phyloP scores from a whole-genome alignment of 2,797 vertebrate species.

The Pangasius macronema region DNA sequence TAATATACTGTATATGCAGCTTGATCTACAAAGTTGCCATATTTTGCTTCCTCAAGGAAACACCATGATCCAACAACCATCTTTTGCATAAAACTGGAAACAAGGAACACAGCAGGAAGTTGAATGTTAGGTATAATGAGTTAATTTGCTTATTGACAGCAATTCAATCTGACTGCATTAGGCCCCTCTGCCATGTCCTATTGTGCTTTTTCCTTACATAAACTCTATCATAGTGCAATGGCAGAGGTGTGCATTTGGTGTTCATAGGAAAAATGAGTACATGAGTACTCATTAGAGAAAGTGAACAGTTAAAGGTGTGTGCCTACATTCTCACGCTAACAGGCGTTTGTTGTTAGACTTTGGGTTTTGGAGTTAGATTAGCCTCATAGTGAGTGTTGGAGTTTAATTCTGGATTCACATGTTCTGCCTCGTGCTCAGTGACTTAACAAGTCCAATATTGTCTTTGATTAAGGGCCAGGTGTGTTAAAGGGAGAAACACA shows the following conservation, averaged over 20 bases:
- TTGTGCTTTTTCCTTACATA: not conserved
- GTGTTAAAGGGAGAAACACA: constrained; percentile 41
- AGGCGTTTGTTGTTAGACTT: not conserved
- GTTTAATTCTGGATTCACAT: constrained; percentile 32
- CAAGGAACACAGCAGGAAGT: not conserved
- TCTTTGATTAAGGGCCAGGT: constrained; percentile 46
- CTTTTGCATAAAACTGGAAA: not conserved
- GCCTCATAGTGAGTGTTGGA: not conserved
- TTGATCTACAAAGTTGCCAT: not conserved
- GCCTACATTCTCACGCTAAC: not conserved
- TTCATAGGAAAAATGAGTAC: not conserved
- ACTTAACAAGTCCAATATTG: constrained; percentile 4
- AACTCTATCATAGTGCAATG: not conserved
- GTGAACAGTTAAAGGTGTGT: not conserved
- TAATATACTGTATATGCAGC: not conserved
- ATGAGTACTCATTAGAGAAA: no score
- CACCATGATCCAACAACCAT: not conserved
- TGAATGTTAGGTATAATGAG: not conserved
- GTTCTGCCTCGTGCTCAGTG: constrained; percentile 15
- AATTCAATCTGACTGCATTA: not conserved
- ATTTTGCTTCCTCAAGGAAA: not conserved
- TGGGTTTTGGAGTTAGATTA: not conserved
- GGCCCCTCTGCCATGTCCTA: not conserved
- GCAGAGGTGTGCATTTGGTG: not conserved
- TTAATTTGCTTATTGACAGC: constrained; percentile 7